Conservation (phyloP, 2,113 vertebrate species). For the Dendrocopos noguchii region DNA sequence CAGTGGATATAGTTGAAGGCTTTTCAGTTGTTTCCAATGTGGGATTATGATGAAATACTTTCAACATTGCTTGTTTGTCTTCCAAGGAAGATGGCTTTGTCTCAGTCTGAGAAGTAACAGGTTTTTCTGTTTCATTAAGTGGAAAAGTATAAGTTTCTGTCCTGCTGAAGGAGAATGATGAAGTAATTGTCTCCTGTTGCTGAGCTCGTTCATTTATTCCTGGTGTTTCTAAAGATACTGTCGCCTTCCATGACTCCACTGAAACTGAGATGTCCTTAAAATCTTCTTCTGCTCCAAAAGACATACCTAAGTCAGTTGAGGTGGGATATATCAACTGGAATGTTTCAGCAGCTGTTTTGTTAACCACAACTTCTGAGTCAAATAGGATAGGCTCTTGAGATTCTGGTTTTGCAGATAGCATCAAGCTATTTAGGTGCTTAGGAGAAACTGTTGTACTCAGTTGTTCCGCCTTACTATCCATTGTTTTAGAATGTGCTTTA, state of each 20-base stretch:
- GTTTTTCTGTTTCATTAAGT: conserved; percentile 14
- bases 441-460: not conserved
- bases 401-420: not conserved
- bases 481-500: not conserved
- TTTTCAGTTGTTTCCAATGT: conserved; percentile 3
- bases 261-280: not conserved
- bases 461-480: not conserved
- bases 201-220: not conserved
- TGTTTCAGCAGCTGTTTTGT: not conserved
- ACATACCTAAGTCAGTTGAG: not conserved
- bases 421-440: too few species aligned
- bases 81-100: not conserved
- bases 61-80: not conserved
- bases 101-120: not conserved
- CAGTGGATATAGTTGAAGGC: not conserved
- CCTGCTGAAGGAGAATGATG: not conserved
- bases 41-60: not conserved
- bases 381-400: not conserved
- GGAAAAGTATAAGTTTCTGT: not conserved
- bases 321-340: not conserved
- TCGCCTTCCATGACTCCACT: not conserved
- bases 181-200: not conserved
- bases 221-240: not conserved
- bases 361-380: not conserved
- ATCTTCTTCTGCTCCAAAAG: not conserved